Percentiles rank a stretch among this genome's conserved stretches.
These are phyloP conservation scores for Mystacornis crossleyi DNA, from an alignment of 2,113 vertebrate species.

Conservation along the genomic window DNA sequence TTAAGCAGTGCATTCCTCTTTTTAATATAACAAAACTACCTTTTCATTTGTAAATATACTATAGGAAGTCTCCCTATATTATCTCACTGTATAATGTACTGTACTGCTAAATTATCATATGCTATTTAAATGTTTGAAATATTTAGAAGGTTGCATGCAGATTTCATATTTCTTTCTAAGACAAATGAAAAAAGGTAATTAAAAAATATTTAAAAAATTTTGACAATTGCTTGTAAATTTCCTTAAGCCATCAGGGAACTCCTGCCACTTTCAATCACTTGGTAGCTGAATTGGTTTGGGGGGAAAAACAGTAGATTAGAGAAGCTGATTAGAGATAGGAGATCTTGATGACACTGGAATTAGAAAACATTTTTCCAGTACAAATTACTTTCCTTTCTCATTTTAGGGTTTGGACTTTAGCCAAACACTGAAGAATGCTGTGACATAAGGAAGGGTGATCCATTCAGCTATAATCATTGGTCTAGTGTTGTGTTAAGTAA, in stretches of 20 bases:
- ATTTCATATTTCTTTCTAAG: slow-evolving; percentile 87
- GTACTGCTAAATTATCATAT: slow-evolving; percentile 82
- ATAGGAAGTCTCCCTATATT: slow-evolving; percentile 68
- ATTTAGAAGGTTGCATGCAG: slow-evolving; percentile 80
- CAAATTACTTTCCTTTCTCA: neutral
- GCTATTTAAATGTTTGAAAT: slow-evolving; percentile 86
- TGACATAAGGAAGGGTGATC: neutral
- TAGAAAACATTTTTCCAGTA: neutral
- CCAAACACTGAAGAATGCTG: neutral
- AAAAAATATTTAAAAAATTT: slow-evolving; percentile 78
- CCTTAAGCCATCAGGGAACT: neutral
- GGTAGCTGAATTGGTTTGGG: neutral
- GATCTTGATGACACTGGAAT: neutral
- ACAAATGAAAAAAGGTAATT: slow-evolving; percentile 74
- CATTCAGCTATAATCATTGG: neutral
- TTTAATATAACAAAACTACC: slow-evolving; percentile 58
- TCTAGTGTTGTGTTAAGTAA: neutral
- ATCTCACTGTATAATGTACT: slow-evolving; percentile 78
- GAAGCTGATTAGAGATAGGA: neutral
- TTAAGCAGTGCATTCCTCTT: slow-evolving; percentile 74
- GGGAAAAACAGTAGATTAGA: neutral
- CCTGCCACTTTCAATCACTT: neutral
- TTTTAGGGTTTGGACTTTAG: neutral
- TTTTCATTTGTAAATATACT: slow-evolving; percentile 82
- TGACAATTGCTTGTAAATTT: neutral